Evolutionary conservation across 2,888 invertebrate species (phyloP).

Genomic region (Megaustenia siamemsis): DNA sequence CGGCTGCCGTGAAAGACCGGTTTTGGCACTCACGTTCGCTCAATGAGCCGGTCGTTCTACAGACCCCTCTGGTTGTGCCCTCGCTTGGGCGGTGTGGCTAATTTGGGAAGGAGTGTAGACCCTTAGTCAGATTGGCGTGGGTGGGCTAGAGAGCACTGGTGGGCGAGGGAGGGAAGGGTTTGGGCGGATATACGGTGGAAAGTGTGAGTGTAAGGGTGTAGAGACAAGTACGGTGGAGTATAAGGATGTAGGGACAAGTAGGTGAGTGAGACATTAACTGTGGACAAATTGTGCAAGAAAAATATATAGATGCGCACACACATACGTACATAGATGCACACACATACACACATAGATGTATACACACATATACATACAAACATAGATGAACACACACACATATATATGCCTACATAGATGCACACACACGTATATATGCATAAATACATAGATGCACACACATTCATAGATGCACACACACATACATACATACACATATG

Average conservation of each 20-base stretch:
- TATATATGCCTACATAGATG: too few relatives aligned
- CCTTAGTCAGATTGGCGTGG: neutral
- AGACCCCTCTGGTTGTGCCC: neutral
- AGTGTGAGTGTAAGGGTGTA: neutral
- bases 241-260: neutral
- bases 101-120: neutral
- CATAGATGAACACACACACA: too few relatives aligned
- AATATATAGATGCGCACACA: too few relatives aligned
- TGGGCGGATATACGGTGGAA: neutral
- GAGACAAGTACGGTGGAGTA: neutral
- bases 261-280: neutral
- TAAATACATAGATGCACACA: too few relatives aligned
- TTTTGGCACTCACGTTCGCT: slow-evolving; percentile 12
- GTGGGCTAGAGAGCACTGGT: neutral
- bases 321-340: too few relatives aligned
- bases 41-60: slow-evolving; percentile 13
- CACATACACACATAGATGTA: too few relatives aligned
- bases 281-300: too few relatives aligned
- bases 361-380: too few relatives aligned
- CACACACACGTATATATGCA: too few relatives aligned
- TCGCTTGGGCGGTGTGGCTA: neutral
- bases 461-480: too few relatives aligned
- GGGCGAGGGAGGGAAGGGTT: neutral
- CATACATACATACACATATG: too few relatives aligned
- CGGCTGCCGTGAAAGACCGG: slow-evolving; percentile 33